These are phyloP conservation scores for Patagioenas fasciata DNA, from an alignment of 2,113 vertebrate species.

Conservation along the genomic window DNA sequence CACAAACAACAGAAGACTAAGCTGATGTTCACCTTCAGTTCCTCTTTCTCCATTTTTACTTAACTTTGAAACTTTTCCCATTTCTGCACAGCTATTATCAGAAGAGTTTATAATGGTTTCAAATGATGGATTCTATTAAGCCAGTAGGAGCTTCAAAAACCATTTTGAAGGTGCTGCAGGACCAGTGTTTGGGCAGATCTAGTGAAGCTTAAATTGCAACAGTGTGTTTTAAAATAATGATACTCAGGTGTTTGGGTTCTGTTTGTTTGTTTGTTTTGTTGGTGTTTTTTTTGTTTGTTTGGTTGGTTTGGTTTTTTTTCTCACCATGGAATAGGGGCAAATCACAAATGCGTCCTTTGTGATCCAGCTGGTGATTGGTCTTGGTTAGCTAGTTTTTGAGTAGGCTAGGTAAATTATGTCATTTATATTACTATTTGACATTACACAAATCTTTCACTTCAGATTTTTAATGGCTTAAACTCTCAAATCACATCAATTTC, in stretches of 20 bases:
- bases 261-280: not conserved
- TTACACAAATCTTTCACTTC: not conserved
- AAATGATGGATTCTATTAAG: not conserved
- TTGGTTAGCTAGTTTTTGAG: not conserved
- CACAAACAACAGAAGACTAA: not conserved
- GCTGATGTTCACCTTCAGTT: not conserved
- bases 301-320: not conserved
- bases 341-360: not conserved
- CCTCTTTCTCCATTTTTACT: not conserved
- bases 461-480: not conserved
- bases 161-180: not conserved
- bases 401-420: not conserved
- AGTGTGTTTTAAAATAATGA: not conserved
- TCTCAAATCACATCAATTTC: not conserved
- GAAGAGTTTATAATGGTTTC: not conserved
- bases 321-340: not conserved
- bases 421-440: not conserved
- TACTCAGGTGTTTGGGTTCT: not conserved
- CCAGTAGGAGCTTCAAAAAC: not conserved
- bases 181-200: not conserved
- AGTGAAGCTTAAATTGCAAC: not conserved
- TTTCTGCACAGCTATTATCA: not conserved
- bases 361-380: not conserved
- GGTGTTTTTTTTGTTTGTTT: too few species aligned
- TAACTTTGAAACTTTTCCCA: not conserved